Base-by-base conservation (phyloP, 2,113 vertebrate genomes). In the Callipepla squamata region DNA sequence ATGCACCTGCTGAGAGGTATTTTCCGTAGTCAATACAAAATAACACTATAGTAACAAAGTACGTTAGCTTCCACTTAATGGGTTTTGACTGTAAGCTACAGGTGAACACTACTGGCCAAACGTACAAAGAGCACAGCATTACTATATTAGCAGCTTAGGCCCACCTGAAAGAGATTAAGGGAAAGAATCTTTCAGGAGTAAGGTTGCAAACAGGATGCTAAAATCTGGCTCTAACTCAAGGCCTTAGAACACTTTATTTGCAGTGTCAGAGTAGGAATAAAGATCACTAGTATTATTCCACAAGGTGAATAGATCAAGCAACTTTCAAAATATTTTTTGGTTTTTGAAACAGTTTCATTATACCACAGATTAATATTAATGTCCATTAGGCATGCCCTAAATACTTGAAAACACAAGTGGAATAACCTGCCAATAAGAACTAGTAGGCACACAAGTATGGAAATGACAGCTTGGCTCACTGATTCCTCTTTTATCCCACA, bases 11-110 rank as follows among this genome's bases (percentile, higher is more conserved):
- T 51, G 10, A 91, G 58, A 87, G 85, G 84, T 48, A 70, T 85
- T 93, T 89, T 87, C 92, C 63, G 40, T 68, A 89, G 42, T 87
- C 91, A 94, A 85, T 81, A 74, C 75, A 73, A 83, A 91, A 42
- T 80, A 80, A 87, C 34, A 55, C 85, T 32, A 45, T 2, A 70
- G 53, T 21, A 70, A 87, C 21, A 69, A 47, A 9, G 38, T 44
- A 58, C 59, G 82, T 77, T 66, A 47, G 4, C 38, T 76, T 72
- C 68, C n/a, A 30, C 50, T 75, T 92, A 92, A 82, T 38, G 15
- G 11, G 19, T 80, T 32, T n/a, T 66, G 70, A 89, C 67, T 82
- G 10, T 80, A 89, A 94, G n/a, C 80, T 80, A 42, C 53, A 89
- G 85, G 28, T 59, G 79, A 89, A 77, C n/a, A 47, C 70, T 87